A percentile compares a stretch with the other conserved stretches of the same genome.
phyloP scores from a whole-genome alignment of 2,797 vertebrate genomes.

The Lagodon rhomboides region DNA sequence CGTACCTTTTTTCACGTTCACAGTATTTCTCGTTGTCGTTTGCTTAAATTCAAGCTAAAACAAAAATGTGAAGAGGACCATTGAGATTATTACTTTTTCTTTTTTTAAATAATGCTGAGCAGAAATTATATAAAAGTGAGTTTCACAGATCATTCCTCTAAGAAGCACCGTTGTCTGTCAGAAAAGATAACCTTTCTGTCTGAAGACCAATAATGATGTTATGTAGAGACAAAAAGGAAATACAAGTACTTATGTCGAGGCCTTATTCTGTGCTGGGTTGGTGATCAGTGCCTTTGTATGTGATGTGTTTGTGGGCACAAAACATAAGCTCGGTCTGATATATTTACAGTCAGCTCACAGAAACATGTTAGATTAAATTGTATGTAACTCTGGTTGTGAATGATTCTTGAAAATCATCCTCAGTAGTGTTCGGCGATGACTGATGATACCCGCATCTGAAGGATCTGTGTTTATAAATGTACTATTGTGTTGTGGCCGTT shows the following conservation, averaged over 20 bases:
- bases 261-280: constrained; percentile 40
- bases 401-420: constrained; percentile 27
- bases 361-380: too few relatives aligned
- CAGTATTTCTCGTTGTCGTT: constrained; percentile 19
- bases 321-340: constrained; percentile 9
- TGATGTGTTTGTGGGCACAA: constrained; percentile 19
- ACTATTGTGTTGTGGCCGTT: constrained; percentile 28
- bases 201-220: constrained; percentile 50
- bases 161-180: constrained; percentile 28
- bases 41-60: constrained; percentile 29
- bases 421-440: constrained; percentile 34
- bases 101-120: constrained; percentile 7
- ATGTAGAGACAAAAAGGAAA: constrained; percentile 20
- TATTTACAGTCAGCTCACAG: constrained; percentile 8
- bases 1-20: constrained; percentile 18
- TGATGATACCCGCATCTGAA: constrained; percentile 54
- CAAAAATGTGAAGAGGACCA: constrained; percentile 63
- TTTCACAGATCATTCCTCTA: constrained; percentile 63
- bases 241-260: constrained; percentile 24
- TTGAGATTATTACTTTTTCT: background rate
- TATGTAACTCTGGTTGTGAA: constrained; percentile 16
- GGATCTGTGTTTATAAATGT: constrained; percentile 54
- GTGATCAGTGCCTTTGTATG: constrained; percentile 42
- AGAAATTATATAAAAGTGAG: constrained; percentile 3
- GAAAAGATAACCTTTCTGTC: constrained; percentile 7